Evolutionary conservation across 2,113 vertebrate species (phyloP).

Genomic region (Eulacestoma nigropectus): DNA sequence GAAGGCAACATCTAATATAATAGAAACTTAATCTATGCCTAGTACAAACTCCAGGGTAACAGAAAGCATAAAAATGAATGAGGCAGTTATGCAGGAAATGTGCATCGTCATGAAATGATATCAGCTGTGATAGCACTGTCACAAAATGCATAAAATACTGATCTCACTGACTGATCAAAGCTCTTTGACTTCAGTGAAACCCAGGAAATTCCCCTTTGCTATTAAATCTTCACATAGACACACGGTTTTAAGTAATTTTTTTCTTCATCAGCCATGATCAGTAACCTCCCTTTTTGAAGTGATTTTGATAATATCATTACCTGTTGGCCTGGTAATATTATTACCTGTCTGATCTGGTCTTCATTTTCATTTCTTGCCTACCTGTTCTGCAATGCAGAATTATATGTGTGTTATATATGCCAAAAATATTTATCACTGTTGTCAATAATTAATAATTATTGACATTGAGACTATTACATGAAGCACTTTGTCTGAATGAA

Average conservation of each 20-base stretch:
- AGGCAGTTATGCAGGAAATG: constrained; percentile 22
- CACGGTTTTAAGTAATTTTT: not conserved
- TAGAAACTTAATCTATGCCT: not conserved
- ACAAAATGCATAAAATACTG: constrained; percentile 11
- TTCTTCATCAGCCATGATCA: not conserved
- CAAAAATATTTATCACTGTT: not conserved
- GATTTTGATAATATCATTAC: not conserved
- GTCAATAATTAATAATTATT: constrained; percentile 28
- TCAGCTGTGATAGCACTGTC: not conserved
- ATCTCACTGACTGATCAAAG: not conserved
- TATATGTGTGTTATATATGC: not conserved
- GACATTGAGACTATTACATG: constrained; percentile 1
- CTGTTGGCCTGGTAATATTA: not conserved
- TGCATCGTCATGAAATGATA: constrained; percentile 22
- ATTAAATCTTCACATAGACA: not conserved
- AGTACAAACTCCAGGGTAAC: not conserved
- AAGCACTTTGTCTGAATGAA: not conserved
- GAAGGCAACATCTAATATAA: not conserved
- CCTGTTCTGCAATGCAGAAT: constrained; percentile 28
- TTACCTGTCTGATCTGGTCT: not conserved
- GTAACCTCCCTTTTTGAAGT: not conserved
- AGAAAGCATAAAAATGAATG: not conserved
- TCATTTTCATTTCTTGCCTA: not conserved
- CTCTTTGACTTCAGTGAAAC: not conserved
- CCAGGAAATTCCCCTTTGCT: not conserved